Evolutionary conservation across 2,797 vertebrate species (phyloP), one percentile per base, ranked within the genome.

Genomic region (Podargus strigoides): DNA sequence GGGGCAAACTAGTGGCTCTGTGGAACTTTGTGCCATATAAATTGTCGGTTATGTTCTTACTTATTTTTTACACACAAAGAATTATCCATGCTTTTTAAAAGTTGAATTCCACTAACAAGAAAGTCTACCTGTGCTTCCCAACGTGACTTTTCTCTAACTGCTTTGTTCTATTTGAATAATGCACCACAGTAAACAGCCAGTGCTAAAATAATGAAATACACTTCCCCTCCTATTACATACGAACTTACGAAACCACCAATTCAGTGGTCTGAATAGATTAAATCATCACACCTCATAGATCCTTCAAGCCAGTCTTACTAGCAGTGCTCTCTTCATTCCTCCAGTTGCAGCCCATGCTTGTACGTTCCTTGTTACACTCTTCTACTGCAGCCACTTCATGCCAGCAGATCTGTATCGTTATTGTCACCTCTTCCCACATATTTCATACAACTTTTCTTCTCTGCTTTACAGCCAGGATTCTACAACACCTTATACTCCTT

Each of bases 271-370:
- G 27, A 84, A 42, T 10, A 64, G 58, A 64, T 50, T 30, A 70
- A 74, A 75, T 41, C 53, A 68, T 88, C 39, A 56, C 9, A 50
- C 16, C 72, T 56, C n/a, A 41, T 3, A 64, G 53, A 86, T 42
- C 32, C 24, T 60, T 30, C 32, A 42, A 0, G 0, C n/a, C 2
- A 12, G 52, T 42, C 41, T 66, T 18, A 36, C 46, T 41, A 56
- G 12, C 6, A 10, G 26, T 0, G 1, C 28, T 53, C 32, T 67
- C 36, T 55, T 69, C 32, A n/a, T 66, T 82, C 42, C 52, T 84
- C 10, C 50, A 28, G 34, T 3, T 80, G 37, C 46, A 85, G 73
- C 41, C 62, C 36, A 3, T 62, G 63, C 36, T 47, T 2, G 0
- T 50, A 4, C 14, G 6, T 36, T 80, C 68, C 59, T 37, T 83